Conservation (phyloP, 2,888 invertebrate genomes). For the Macrosiphum euphorbiae region DNA sequence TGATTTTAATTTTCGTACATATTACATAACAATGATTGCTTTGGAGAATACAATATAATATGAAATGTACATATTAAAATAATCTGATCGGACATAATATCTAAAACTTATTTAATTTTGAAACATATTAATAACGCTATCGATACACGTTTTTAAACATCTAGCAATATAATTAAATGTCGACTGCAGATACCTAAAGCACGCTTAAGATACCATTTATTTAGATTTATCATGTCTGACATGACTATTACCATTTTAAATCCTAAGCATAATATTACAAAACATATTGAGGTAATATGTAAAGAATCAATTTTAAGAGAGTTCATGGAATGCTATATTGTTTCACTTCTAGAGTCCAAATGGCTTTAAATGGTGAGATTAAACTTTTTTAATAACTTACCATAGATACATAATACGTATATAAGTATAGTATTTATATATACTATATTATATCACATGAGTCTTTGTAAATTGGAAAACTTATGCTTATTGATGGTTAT, state of each 20-base stretch:
- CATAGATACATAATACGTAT: background rate
- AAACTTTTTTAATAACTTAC: constrained; percentile 43
- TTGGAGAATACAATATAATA: constrained; percentile 31
- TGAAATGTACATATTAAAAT: constrained; percentile 32
- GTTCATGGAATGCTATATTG: constrained; percentile 51
- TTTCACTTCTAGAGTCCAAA: constrained; percentile 58
- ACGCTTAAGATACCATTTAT: constrained; percentile 61
- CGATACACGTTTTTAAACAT: constrained; percentile 7
- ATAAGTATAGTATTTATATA: constrained; percentile 3
- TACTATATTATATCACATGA: background rate
- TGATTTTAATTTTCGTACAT: constrained; percentile 36
- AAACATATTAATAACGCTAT: constrained; percentile 48
- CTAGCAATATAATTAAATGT: constrained; percentile 14
- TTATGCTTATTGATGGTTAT: constrained; percentile 31
- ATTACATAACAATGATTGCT: constrained; percentile 39
- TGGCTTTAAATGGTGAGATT: constrained; percentile 64
- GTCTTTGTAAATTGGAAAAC: constrained; percentile 33
- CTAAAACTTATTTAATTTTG: constrained; percentile 20
- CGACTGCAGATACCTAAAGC: constrained; percentile 56
- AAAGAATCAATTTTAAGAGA: constrained; percentile 48
- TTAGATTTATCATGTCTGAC: constrained; percentile 36
- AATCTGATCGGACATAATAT: constrained; percentile 10
- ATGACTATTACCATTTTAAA: constrained; percentile 9
- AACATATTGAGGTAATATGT: constrained; percentile 44
- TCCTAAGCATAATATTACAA: constrained; percentile 35